Conservation (phyloP, 1,140 invertebrate genomes). For the Pinna nobilis region DNA sequence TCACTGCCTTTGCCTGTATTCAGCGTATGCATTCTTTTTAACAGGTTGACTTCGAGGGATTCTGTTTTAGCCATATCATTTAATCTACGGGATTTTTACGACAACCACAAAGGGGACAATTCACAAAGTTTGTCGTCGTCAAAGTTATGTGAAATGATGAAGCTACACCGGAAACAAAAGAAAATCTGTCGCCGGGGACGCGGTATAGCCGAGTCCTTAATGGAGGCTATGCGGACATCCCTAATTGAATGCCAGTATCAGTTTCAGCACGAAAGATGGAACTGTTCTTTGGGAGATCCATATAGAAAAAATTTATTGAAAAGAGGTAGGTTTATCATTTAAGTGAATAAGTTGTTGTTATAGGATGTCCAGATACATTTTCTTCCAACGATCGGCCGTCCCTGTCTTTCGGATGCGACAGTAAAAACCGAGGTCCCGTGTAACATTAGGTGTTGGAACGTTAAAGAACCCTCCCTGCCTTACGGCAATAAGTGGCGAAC, state of each 20-base stretch:
- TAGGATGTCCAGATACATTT: too few species aligned
- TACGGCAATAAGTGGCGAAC: too few species aligned
- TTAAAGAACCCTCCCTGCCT: too few species aligned
- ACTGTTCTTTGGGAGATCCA: slow-evolving; percentile 66
- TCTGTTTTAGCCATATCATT: slow-evolving; percentile 11
- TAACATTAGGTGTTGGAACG: too few species aligned
- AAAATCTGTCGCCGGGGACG: slow-evolving; percentile 57
- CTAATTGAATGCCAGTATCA: slow-evolving; percentile 70
- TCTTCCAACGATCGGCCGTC: too few species aligned
- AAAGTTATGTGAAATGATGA: slow-evolving; percentile 58
- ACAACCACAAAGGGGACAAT: background rate
- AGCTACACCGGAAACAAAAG: slow-evolving; percentile 61
- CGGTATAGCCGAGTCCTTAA: slow-evolving; percentile 55
- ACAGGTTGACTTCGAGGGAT: slow-evolving; percentile 15
- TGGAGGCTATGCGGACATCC: slow-evolving; percentile 61
- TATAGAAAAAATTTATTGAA: slow-evolving; percentile 59
- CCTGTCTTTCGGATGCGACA: too few species aligned
- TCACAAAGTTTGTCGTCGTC: slow-evolving; percentile 8
- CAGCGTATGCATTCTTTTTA: too few species aligned
- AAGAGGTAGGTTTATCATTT: slow-evolving; percentile 50
- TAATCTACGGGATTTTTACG: background rate
- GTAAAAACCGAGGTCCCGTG: too few species aligned
- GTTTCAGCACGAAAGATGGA: slow-evolving; percentile 72
- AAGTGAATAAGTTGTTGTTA: too few species aligned
- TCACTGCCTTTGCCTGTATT: too few species aligned